Evolutionary conservation across 2,888 invertebrate genomes (phyloP), one percentile per base, ranked within the genome.

Genomic region (Caenorhabditis sp.): DNA sequence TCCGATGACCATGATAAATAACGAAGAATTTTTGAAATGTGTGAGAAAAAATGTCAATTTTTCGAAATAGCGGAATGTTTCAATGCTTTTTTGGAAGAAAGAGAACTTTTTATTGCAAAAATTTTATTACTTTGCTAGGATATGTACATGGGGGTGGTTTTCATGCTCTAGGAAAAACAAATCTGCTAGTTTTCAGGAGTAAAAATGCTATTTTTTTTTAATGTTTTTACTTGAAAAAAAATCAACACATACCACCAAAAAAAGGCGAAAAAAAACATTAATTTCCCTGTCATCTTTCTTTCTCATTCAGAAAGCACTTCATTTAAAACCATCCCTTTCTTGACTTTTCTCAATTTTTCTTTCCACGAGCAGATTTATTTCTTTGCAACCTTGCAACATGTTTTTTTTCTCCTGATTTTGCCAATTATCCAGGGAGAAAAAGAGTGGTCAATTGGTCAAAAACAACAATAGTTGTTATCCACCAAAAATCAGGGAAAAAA

Each of bases 21-120:
- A 52, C 54, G 23, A 23, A 26, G 61, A 70, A 70, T 70, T 63
- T 59, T 31, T 38, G 54, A 70, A 65, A 58, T 59, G 26, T 62
- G 70, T 70, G 70, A 66, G 70, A 70, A 43, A 43, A 43, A 43
- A 43, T 14, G 5, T 5, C 7, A 43, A 17, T 17, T 43, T 43
- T 43, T 7, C 10, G 31, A 17, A 43, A 43, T 12, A 43, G 36
- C 36, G 10, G 10, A 43, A 43, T 14, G 43, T 43, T 43, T 17
- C 14, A 12, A 12, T 43, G 43, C 17, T 14, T 17, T 17, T 43
- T 43, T 43, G 5, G 43, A 5, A 43, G 43, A 10, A 17, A 17
- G 8, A 10, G 12, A 10, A 10, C 14, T 43, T 17, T 43, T n/a
- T n/a, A n/a, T n/a, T n/a, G n/a, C n/a, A n/a, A n/a, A n/a, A n/a